Conservation (phyloP, 1,140 invertebrate genomes). For the Sminthurinus signatus region DNA sequence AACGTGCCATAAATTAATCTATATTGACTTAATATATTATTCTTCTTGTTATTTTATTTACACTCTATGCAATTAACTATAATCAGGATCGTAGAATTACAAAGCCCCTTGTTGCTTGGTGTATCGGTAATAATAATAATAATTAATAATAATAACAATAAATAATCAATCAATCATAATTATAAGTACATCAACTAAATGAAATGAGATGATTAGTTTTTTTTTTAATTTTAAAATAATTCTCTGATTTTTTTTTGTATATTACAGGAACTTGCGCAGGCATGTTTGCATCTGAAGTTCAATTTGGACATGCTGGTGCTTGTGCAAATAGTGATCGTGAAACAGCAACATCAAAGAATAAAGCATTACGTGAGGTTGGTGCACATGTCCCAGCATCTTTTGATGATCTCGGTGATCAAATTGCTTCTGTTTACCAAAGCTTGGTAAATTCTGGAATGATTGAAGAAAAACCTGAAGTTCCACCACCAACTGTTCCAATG, state of each 20-base stretch:
- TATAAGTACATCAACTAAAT: conserved; percentile 7
- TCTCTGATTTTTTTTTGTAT: conserved; percentile 5
- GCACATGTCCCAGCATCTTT: conserved; percentile 89
- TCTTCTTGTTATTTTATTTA: no score
- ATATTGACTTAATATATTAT: no score
- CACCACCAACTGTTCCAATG: conserved; percentile 98
- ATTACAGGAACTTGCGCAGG: conserved; percentile 46
- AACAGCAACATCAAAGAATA: conserved; percentile 90
- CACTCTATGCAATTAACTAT: no score
- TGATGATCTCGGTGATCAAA: conserved; percentile 76
- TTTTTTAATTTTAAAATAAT: neutral
- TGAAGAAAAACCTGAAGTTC: conserved; percentile 79
- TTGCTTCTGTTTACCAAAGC: conserved; percentile 49
- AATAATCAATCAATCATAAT: conserved; percentile 45
- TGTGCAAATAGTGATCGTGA: conserved; percentile 93
- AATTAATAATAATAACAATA: conserved; percentile 46
- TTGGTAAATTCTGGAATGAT: conserved; percentile 77
- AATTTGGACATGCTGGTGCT: conserved; percentile 98
- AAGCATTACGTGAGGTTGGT: conserved; percentile 70
- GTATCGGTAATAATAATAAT: conserved; percentile 94
- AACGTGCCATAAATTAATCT: no score
- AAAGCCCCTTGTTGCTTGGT: conserved; percentile 97
- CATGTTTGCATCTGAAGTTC: conserved; percentile 96
- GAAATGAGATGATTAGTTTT: conserved; percentile 4
- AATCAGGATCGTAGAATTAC: conserved; percentile 71